Evolutionary conservation across 2,113 vertebrate genomes (phyloP).

Genomic region (Clarias batrachus): DNA sequence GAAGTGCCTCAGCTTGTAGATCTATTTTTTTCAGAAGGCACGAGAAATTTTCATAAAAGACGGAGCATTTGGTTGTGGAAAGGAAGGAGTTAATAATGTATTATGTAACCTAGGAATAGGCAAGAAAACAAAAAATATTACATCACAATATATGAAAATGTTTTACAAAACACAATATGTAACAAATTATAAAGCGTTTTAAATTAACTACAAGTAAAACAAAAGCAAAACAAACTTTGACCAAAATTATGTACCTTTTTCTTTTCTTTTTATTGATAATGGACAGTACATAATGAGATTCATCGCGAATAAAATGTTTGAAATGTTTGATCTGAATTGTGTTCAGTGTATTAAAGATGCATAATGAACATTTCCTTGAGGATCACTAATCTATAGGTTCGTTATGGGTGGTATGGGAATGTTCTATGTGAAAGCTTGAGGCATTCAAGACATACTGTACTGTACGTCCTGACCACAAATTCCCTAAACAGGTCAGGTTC

Average conservation of each 20-base stretch:
- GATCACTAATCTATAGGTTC: conserved; percentile 36
- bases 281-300: background rate
- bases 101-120: background rate
- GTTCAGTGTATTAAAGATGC: background rate
- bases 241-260: background rate
- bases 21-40: background rate
- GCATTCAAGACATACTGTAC: background rate
- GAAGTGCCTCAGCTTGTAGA: background rate
- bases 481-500: background rate
- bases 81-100: background rate
- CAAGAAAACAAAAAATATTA: too few species aligned
- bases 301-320: background rate
- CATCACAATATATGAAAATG: too few species aligned
- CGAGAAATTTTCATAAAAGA: background rate
- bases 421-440: background rate
- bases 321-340: background rate
- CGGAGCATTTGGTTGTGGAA: background rate
- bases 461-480: background rate
- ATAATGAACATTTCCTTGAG: background rate
- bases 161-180: too few species aligned
- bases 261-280: background rate
- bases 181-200: background rate
- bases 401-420: conserved; percentile 6
- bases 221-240: background rate
- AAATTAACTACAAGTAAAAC: background rate